phyloP scores from a whole-genome alignment of 2,113 vertebrate genomes.

The Condylura cristata region DNA sequence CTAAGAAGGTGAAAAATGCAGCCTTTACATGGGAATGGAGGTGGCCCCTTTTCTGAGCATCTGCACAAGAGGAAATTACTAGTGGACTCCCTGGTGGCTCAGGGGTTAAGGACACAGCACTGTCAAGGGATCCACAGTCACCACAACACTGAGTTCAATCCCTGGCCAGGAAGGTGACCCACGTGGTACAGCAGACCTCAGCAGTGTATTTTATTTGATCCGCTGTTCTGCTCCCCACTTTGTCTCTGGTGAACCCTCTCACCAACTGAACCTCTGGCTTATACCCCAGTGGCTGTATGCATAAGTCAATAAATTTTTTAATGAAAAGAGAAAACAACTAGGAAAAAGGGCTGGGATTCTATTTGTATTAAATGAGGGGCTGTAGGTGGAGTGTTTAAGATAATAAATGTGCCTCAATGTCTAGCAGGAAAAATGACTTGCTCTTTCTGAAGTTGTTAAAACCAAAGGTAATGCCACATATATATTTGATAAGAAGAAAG shows the following conservation, averaged over 20 bases:
- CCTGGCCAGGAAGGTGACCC: no score
- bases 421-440: background rate
- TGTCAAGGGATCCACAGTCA: no score
- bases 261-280: no score
- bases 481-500: background rate
- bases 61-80: background rate
- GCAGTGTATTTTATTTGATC: no score
- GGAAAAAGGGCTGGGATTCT: background rate
- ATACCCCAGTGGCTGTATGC: no score
- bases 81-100: no score
- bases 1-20: background rate
- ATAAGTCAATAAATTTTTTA: no score
- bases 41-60: background rate
- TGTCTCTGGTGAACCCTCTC: no score
- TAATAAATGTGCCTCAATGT: background rate
- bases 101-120: no score
- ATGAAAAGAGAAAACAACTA: background rate
- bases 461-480: background rate
- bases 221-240: no score
- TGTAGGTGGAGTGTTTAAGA: background rate
- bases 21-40: background rate
- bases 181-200: no score
- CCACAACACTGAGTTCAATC: no score
- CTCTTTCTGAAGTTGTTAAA: background rate
- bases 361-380: background rate